These are phyloP conservation scores for Canis aureus DNA, from an alignment of 2,113 vertebrate genomes.

Conservation along the genomic window DNA sequence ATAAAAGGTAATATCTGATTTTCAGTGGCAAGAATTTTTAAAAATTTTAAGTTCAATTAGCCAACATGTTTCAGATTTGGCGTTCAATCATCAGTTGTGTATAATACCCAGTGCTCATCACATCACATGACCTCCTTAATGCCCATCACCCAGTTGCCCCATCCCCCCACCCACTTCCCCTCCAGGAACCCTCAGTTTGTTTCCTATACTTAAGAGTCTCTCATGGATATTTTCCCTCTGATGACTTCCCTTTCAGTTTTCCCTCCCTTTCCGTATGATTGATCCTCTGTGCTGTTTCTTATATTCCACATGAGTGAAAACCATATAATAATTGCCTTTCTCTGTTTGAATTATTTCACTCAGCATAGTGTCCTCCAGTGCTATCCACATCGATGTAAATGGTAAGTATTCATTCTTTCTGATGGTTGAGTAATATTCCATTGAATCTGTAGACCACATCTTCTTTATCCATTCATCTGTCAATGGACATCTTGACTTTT, in stretches of 20 bases:
- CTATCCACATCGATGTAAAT: background rate
- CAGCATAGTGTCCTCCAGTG: background rate
- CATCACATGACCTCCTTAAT: background rate
- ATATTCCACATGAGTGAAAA: background rate
- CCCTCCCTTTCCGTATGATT: background rate
- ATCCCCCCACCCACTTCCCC: background rate
- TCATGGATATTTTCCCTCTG: background rate
- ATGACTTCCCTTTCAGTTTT: background rate
- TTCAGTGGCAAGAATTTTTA: constrained; percentile 68
- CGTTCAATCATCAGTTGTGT: background rate
- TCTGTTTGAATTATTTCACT: background rate
- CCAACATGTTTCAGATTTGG: background rate
- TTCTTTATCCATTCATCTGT: background rate
- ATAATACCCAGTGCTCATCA: background rate
- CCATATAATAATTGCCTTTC: background rate
- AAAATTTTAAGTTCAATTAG: background rate
- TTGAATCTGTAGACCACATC: background rate
- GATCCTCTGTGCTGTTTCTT: background rate
- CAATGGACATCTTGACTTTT: background rate
- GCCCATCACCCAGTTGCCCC: background rate
- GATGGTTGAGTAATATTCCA: background rate
- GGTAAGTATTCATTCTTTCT: background rate
- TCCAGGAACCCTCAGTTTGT: background rate
- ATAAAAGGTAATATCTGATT: constrained; percentile 80
- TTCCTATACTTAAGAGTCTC: background rate